Conservation (phyloP, 1,140 invertebrate genomes). For the Idris sp. region DNA sequence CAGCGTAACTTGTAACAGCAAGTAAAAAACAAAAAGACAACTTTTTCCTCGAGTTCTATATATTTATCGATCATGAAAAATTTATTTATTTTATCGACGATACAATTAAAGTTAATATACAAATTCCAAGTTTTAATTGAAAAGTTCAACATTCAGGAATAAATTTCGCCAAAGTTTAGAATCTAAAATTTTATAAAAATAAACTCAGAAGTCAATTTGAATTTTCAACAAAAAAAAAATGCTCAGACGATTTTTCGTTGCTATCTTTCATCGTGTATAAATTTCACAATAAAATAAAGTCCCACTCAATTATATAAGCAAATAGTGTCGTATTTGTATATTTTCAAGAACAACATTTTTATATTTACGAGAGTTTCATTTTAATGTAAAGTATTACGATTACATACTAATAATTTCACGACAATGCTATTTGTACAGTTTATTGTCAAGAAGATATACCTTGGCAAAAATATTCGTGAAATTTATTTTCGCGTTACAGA, state of each 20-base stretch:
- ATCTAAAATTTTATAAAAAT: no score
- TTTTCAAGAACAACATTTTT: constrained; percentile 3
- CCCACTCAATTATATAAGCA: no score
- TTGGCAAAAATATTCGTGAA: constrained; percentile 10
- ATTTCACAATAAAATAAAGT: no score
- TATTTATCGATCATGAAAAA: constrained; percentile 26
- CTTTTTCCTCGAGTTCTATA: constrained; percentile 29
- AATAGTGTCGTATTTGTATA: no score
- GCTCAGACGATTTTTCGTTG: no score
- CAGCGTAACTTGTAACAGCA: constrained; percentile 27
- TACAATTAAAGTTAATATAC: no score
- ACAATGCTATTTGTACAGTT: constrained; percentile 27
- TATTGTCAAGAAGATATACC: constrained; percentile 30
- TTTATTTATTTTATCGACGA: constrained; percentile 50
- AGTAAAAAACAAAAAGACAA: constrained; percentile 56
- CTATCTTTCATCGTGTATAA: no score
- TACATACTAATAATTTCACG: constrained; percentile 14
- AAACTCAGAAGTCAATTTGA: no score
- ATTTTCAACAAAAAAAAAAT: no score
- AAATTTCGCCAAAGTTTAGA: no score
- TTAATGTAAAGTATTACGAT: not conserved
- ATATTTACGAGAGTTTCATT: constrained; percentile 4
- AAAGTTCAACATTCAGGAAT: no score
- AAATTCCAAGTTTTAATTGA: no score
- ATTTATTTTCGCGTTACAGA: constrained; percentile 24